Percentiles rank a stretch among this genome's conserved stretches.
phyloP scores from a whole-genome alignment of 1,140 invertebrate genomes.

The Holcopasites calliopsidis region DNA sequence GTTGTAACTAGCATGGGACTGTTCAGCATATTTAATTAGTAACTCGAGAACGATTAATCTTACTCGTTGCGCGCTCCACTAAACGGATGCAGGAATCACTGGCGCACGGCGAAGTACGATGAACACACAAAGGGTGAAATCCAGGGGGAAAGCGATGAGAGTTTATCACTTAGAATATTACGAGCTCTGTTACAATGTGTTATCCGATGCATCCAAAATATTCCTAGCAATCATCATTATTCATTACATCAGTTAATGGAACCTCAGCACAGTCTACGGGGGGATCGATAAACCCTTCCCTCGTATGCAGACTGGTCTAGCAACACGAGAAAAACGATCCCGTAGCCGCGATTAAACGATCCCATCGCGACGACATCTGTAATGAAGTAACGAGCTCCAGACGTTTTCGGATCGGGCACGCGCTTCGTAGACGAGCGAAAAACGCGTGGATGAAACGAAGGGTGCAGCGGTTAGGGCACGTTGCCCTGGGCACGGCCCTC shows the following conservation, averaged over 20 bases:
- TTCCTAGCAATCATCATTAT: neutral
- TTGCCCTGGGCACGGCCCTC: constrained; percentile 16
- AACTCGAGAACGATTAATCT: neutral
- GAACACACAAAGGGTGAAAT: constrained; percentile 23
- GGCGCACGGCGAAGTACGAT: constrained; percentile 8
- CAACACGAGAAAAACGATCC: neutral
- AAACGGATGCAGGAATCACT: constrained; percentile 11
- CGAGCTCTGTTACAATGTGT: neutral
- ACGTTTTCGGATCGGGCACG: constrained; percentile 7
- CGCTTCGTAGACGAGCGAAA: constrained; percentile 21
- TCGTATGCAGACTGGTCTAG: too few species aligned
- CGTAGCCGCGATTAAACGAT: neutral
- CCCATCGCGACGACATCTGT: neutral
- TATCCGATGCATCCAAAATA: too few species aligned
- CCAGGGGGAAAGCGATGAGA: neutral
- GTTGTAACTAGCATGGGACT: too few species aligned
- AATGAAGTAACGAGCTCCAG: constrained; percentile 47
- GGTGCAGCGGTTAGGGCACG: constrained; percentile 46
- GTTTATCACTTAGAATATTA: too few species aligned
- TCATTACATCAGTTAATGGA: too few species aligned
- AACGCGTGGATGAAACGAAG: constrained; percentile 37
- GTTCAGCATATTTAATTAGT: neutral
- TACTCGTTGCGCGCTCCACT: neutral
- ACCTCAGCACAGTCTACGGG: too few species aligned
- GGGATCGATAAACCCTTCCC: neutral